These are phyloP conservation scores for Belonocnema kinseyi DNA, from an alignment of 1,140 invertebrate species.

Conservation along the genomic window DNA sequence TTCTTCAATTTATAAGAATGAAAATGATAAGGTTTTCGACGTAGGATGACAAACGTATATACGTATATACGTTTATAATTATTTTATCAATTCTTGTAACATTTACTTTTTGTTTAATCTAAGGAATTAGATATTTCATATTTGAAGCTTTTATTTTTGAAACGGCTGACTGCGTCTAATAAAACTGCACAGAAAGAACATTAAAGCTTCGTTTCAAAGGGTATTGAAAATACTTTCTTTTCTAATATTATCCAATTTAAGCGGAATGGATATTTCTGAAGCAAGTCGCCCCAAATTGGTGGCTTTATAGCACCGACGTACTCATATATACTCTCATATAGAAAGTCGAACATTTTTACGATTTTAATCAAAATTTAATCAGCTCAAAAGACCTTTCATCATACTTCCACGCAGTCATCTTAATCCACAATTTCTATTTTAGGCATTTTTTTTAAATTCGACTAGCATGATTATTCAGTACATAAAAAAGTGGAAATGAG, in stretches of 20 bases:
- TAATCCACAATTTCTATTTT: too few relatives aligned
- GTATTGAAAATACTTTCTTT: constrained; percentile 27
- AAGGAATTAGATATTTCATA: background rate
- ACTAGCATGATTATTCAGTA: too few relatives aligned
- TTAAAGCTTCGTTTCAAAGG: background rate
- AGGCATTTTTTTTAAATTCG: too few relatives aligned
- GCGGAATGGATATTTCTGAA: constrained; percentile 7
- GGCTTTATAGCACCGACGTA: background rate
- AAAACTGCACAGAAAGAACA: background rate
- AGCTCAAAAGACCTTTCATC: background rate
- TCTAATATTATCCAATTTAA: constrained; percentile 21
- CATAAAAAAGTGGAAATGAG: too few relatives aligned
- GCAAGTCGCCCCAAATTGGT: constrained; percentile 22
- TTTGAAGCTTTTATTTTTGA: background rate
- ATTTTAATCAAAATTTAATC: constrained; percentile 21
- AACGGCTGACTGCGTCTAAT: background rate
- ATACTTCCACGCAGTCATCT: too few relatives aligned
- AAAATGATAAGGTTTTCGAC: too few relatives aligned
- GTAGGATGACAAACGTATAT: too few relatives aligned
- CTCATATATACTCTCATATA: constrained; percentile 9
- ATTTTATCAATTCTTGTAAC: background rate
- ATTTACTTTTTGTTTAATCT: background rate
- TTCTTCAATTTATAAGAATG: too few relatives aligned
- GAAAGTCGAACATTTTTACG: background rate
- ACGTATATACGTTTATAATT: too few relatives aligned